These are phyloP conservation scores for Oikopleura dioica DNA, from an alignment of 23 tunicate genomes.

Conservation along the genomic window DNA sequence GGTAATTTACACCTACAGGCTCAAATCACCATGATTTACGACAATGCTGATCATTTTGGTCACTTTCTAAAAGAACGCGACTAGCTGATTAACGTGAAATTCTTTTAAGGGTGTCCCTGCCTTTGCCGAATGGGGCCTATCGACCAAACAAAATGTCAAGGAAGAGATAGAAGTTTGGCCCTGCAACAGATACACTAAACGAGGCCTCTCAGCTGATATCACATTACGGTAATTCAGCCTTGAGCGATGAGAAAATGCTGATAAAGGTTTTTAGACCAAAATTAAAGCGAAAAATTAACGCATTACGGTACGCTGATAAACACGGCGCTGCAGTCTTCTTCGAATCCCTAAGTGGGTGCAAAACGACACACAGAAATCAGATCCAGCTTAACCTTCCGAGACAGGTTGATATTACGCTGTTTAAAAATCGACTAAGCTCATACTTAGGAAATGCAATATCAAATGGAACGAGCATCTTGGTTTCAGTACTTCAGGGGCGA, in stretches of 20 bases:
- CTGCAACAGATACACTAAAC: background rate
- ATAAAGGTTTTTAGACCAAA: background rate
- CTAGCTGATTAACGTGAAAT: no score
- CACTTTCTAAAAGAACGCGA: no score
- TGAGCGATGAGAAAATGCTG: background rate
- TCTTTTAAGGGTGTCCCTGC: background rate
- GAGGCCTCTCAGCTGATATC: slow-evolving; percentile 2
- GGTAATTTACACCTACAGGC: background rate
- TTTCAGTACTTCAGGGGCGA: slow-evolving; percentile 9
- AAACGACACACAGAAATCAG: background rate
- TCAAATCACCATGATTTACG: background rate
- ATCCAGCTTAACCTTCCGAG: background rate
- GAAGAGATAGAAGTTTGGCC: slow-evolving; percentile 11
- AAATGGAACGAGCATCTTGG: slow-evolving; percentile 2
- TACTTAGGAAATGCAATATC: slow-evolving; percentile 3
- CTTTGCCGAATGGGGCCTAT: background rate
- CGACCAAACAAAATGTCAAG: background rate
- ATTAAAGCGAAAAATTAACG: slow-evolving; percentile 10
- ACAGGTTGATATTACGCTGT: no score
- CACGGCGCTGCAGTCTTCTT: slow-evolving; percentile 2
- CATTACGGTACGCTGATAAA: slow-evolving; percentile 1
- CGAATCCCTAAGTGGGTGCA: background rate
- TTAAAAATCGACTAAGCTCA: no score
- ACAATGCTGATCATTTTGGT: no score
- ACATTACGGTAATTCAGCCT: background rate